Evolutionary conservation across 2,797 vertebrate species (phyloP), one percentile per base, ranked within the genome.

Genomic region (Adrianichthys oophorus): DNA sequence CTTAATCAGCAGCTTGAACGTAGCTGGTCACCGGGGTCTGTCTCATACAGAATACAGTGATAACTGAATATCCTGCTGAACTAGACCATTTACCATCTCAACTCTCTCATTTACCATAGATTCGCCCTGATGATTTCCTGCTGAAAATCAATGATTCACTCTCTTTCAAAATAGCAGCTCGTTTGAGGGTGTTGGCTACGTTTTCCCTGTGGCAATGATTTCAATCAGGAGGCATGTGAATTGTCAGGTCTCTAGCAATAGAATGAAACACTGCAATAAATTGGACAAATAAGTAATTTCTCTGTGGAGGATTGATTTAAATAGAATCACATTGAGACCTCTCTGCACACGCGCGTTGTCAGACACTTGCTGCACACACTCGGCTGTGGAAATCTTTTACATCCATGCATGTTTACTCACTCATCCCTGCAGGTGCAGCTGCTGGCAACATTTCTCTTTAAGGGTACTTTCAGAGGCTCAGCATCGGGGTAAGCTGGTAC

Each of bases 241-340:
- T 84, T 83, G 74, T 62, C 50, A 5, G 48, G 71, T 67, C 70
- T 83, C 71, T 72, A 72, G 74, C 78, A 85, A 82, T 79, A 68
- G 68, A 76, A 79, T 56, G 62, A 58, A 82, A 73, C 76, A 68
- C 63, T 67, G 75, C 82, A 85, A 87, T 88, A 84, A 82, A 91
- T 87, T 87, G 81, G 66, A 86, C 87, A 91, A 90, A 91, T 87
- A 81, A 85, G 79, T 87, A 7, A 89, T 89, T 91, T 90, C 78
- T 90, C 59, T 78, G 52, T 40, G 46, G 81, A 75, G 76, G 80
- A 86, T 80, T 70, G 72, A 77, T 86, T 79, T 74, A 76, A 90
- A 91, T 91, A 65, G 84, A 89, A 87, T 84, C 65, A 68, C 66
- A 71, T 79, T 60, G 71, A 26, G 49, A 83, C 76, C 67, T 67